Conservation (phyloP, 1,140 invertebrate genomes). For the Pteromalus puparum region DNA sequence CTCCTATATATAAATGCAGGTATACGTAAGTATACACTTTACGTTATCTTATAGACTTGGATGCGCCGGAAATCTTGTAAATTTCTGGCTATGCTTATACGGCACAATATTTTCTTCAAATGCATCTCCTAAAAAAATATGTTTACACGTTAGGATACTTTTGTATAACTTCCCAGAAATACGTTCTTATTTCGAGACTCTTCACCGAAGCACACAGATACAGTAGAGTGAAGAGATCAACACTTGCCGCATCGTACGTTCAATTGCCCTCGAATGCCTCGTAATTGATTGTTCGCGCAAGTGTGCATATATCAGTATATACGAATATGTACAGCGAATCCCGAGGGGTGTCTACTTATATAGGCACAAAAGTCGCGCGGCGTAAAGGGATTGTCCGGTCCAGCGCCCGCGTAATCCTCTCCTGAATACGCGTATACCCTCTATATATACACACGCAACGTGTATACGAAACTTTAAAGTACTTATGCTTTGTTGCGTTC, state of each 20-base stretch:
- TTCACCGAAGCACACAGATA: too few species aligned
- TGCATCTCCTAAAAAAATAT: too few species aligned
- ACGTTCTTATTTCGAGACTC: too few species aligned
- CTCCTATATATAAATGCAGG: too few species aligned
- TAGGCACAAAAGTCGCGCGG: slow-evolving; percentile 14
- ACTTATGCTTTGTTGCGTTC: not conserved
- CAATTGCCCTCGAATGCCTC: slow-evolving; percentile 5
- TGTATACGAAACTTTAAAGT: not conserved
- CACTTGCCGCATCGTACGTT: not conserved
- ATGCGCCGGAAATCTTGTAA: too few species aligned
- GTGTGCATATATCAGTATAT: not conserved
- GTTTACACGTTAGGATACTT: too few species aligned
- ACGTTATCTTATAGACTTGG: too few species aligned
- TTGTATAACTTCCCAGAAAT: too few species aligned
- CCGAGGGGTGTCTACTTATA: not conserved
- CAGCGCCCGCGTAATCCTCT: slow-evolving; percentile 10
- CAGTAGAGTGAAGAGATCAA: not conserved
- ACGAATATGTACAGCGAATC: not conserved
- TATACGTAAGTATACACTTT: too few species aligned
- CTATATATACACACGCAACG: too few species aligned
- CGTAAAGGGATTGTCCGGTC: slow-evolving; percentile 24
- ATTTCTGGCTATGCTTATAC: too few species aligned
- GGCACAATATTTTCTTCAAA: too few species aligned
- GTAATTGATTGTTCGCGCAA: slow-evolving; percentile 19
- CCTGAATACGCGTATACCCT: not conserved